Evolutionary conservation across 30 jellyfish, hydroid and myxozoan species (phyloP), one percentile per base, ranked within the genome.

Genomic region (Turritopsis dohrnii): DNA sequence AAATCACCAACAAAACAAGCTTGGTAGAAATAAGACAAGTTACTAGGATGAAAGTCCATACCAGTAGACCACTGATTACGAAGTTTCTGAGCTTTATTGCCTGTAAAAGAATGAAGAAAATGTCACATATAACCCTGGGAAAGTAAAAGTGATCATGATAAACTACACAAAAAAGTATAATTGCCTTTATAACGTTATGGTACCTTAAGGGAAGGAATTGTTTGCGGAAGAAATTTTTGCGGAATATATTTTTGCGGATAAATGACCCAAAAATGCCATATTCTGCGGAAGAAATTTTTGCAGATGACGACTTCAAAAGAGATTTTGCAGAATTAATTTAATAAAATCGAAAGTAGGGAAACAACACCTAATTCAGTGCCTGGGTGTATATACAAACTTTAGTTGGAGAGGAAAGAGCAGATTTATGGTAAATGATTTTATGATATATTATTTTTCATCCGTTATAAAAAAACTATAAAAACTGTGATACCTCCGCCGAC

Each of bases 41-140:
- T 74, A 41, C 71, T 29, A 7, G 83, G 83, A 74, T 74, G 53
- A 22, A 26, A 74, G 65, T 74, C 83, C 83, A 74, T 23, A 29
- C 83, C 83, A 23, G 54, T 74, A 26, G 71, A 9, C 83, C 83
- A 74, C 65, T 74, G 53, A 16, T 16, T 23, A n/a, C n/a, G 28
- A 16, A 74, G 21, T 41, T 74, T 74, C 24, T 23, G 53, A 29
- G 83, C 52, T 20, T 26, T 71, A 23, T 74, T 29, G 24, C 83
- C 83, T 69, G 19, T 16, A 1, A 69, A 19, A 27, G 30, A 27
- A 19, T 8, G 16, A 69, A 23, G 19, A 23, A 41, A 23, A 0
- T 21, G 21, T 23, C 19, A 60, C 19, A 60, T 18, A 60, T 60
- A 18, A 18, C 19, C 73, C 73, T 60, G 21, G 21, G 73, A 60